Evolutionary conservation across 2,888 invertebrate species (phyloP).

Genomic region (Invenusta paracnida): DNA sequence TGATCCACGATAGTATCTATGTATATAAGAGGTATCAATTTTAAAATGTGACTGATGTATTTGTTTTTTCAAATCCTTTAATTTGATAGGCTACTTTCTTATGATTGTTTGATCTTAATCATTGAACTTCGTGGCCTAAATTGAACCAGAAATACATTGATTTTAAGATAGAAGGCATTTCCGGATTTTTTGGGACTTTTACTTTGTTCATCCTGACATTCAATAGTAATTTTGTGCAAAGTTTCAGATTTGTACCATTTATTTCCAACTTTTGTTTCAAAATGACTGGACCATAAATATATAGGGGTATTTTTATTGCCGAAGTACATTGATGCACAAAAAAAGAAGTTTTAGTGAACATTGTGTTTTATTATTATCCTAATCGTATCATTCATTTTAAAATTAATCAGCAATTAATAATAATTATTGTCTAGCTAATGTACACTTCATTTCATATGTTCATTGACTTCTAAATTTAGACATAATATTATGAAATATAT

Average conservation of each 20-base stretch:
- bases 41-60: background rate
- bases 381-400: too few relatives aligned
- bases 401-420: too few relatives aligned
- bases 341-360: too few relatives aligned
- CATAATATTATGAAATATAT: too few relatives aligned
- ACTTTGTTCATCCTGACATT: background rate
- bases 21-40: background rate
- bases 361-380: too few relatives aligned
- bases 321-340: too few relatives aligned
- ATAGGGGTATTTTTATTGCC: too few relatives aligned
- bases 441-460: too few relatives aligned
- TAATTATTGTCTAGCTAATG: too few relatives aligned
- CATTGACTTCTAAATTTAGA: too few relatives aligned
- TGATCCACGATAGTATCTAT: background rate
- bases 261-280: background rate
- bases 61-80: background rate
- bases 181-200: background rate
- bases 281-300: too few relatives aligned
- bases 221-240: background rate
- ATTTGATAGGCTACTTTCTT: background rate
- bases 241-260: background rate
- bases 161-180: background rate
- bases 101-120: background rate
- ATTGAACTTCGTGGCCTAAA: background rate
- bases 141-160: background rate